Percentiles rank a stretch among this genome's conserved stretches.
phyloP scores from a whole-genome alignment of 1,140 invertebrate genomes.

The Lepidurus apus region DNA sequence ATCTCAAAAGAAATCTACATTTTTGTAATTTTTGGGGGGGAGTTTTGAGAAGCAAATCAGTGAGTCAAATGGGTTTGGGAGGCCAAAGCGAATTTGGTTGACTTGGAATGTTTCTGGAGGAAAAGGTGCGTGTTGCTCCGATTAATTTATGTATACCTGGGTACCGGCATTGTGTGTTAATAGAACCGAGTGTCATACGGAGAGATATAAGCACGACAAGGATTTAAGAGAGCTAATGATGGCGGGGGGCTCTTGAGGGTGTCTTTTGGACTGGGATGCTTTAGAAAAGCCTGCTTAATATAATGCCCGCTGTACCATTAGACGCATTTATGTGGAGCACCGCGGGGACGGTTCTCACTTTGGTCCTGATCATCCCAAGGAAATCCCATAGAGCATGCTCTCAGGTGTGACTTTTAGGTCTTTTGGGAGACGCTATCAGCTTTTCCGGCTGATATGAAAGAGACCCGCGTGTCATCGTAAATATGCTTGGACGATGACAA shows the following conservation, averaged over 20 bases:
- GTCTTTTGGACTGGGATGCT: not conserved
- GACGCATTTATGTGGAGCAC: constrained; percentile 7
- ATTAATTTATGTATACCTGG: not conserved
- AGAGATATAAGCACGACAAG: not conserved
- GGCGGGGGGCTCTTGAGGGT: not conserved
- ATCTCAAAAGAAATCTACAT: too few species aligned
- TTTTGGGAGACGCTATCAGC: not conserved
- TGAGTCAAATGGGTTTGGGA: not conserved
- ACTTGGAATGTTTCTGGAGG: not conserved
- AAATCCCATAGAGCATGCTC: not conserved
- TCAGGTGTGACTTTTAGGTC: constrained; percentile 9
- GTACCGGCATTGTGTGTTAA: not conserved
- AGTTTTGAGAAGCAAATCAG: not conserved
- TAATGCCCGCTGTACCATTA: not conserved
- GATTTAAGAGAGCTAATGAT: not conserved
- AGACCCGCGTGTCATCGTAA: not conserved
- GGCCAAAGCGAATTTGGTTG: not conserved
- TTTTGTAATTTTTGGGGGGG: not conserved
- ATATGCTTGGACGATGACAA: not conserved
- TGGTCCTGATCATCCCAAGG: not conserved
- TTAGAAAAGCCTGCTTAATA: too few species aligned
- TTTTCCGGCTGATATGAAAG: constrained; percentile 14
- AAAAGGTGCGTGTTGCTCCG: not conserved
- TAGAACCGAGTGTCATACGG: not conserved
- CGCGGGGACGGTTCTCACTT: not conserved